Conservation (phyloP, 2,888 invertebrate genomes). For the Hyppa rectilinea region DNA sequence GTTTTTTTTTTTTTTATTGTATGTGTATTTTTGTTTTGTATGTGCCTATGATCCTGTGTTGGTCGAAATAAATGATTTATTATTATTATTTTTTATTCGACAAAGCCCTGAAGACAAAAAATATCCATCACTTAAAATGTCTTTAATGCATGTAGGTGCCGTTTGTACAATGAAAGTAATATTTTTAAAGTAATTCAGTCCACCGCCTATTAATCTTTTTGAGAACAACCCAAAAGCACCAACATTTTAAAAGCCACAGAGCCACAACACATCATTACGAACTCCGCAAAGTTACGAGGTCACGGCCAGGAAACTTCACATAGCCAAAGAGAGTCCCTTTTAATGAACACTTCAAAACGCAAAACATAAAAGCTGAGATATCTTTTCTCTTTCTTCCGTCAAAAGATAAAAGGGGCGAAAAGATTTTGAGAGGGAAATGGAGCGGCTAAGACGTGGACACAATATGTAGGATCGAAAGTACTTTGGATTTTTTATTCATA, state of each 20-base stretch:
- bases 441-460: conserved; percentile 45
- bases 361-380: conserved; percentile 60
- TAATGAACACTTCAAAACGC: conserved; percentile 63
- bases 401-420: conserved; percentile 51
- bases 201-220: no score
- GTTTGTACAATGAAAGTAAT: no score
- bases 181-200: no score
- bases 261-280: conserved; percentile 54
- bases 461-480: conserved; percentile 42
- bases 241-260: conserved; percentile 5
- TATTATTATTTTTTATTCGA: no score
- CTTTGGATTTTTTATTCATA: conserved; percentile 38
- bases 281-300: conserved; percentile 39
- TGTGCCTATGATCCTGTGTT: no score
- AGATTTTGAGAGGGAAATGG: conserved; percentile 52
- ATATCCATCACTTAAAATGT: no score
- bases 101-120: no score
- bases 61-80: no score
- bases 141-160: no score
- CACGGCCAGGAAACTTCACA: conserved; percentile 54
- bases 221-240: not conserved
- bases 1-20: no score
- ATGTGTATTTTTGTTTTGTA: no score
- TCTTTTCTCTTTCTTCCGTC: conserved; percentile 53
- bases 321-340: conserved; percentile 53